Evolutionary conservation across 2,797 vertebrate species (phyloP).

Genomic region (Oreonectes daqikongensis): DNA sequence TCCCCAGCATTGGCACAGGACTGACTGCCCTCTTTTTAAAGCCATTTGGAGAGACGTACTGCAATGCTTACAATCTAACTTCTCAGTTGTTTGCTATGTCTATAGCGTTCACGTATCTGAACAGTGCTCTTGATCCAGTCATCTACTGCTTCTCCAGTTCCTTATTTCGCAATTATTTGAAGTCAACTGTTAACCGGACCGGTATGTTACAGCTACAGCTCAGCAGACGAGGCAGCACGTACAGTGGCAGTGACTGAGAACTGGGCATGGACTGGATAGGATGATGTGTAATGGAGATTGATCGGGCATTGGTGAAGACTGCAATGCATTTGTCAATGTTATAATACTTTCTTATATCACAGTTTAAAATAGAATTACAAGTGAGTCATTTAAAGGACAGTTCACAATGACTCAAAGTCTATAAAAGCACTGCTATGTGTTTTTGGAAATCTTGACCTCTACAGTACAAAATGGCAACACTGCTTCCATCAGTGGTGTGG

Average conservation of each 20-base stretch:
- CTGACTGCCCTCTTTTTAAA: conserved; percentile 55
- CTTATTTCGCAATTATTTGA: conserved; percentile 63
- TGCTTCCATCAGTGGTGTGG: too few relatives aligned
- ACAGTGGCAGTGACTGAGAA: conserved; percentile 15
- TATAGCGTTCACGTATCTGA: conserved; percentile 75
- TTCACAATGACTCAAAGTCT: too few relatives aligned
- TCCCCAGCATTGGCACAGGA: conserved; percentile 70
- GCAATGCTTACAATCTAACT: conserved; percentile 10
- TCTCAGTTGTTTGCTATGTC: conserved; percentile 65
- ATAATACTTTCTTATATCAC: too few relatives aligned
- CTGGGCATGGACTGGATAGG: background rate
- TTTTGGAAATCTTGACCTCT: too few relatives aligned
- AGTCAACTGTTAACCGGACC: conserved; percentile 39
- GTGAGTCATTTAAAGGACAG: too few relatives aligned
- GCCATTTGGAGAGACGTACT: background rate
- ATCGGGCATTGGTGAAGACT: too few relatives aligned
- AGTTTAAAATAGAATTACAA: too few relatives aligned
- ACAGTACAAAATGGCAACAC: too few relatives aligned
- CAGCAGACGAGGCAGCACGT: conserved; percentile 42
- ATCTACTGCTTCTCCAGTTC: conserved; percentile 76
- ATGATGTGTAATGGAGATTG: too few relatives aligned
- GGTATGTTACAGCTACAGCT: conserved; percentile 48
- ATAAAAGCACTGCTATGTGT: too few relatives aligned
- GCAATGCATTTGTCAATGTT: too few relatives aligned
- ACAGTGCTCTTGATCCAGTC: conserved; percentile 75